Evolutionary conservation across 1,140 invertebrate species (phyloP).

Genomic region (Euglossa dilemma): DNA sequence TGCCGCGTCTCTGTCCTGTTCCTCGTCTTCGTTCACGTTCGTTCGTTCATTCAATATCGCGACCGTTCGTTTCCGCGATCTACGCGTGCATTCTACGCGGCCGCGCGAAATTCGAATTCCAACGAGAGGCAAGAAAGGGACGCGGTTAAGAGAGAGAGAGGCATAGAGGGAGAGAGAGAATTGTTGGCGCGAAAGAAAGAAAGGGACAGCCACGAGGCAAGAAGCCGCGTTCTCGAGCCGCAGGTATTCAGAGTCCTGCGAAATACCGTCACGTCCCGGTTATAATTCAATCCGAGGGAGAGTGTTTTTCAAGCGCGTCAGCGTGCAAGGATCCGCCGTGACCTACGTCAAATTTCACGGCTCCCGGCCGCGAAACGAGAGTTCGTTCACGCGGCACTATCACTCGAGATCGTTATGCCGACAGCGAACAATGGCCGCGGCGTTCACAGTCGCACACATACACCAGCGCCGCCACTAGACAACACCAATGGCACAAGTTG

Average conservation of each 20-base stretch:
- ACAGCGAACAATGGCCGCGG: neutral
- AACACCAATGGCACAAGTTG: constrained; percentile 10
- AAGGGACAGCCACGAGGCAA: neutral
- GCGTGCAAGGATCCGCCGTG: constrained; percentile 42
- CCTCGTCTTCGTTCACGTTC: neutral
- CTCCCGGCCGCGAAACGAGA: neutral
- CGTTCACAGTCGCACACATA: too few species aligned
- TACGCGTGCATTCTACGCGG: too few species aligned
- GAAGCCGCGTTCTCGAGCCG: neutral
- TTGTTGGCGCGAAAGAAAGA: neutral
- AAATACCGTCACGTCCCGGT: constrained; percentile 33
- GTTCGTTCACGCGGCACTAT: constrained; percentile 21
- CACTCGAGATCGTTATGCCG: constrained; percentile 10
- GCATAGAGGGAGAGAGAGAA: neutral
- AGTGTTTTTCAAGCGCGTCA: constrained; percentile 22
- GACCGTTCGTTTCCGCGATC: too few species aligned
- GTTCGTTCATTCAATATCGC: too few species aligned
- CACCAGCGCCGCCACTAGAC: neutral
- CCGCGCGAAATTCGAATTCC: neutral
- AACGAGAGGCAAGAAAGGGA: neutral
- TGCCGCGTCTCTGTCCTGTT: neutral
- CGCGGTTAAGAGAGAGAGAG: too few species aligned
- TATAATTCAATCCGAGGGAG: constrained; percentile 27
- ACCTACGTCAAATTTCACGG: constrained; percentile 62
- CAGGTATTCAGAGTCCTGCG: constrained; percentile 28